Percentiles rank a stretch among this genome's conserved stretches.
Evolutionary conservation across 2,113 vertebrate genomes (phyloP).

Genomic region (Lasiurus borealis): DNA sequence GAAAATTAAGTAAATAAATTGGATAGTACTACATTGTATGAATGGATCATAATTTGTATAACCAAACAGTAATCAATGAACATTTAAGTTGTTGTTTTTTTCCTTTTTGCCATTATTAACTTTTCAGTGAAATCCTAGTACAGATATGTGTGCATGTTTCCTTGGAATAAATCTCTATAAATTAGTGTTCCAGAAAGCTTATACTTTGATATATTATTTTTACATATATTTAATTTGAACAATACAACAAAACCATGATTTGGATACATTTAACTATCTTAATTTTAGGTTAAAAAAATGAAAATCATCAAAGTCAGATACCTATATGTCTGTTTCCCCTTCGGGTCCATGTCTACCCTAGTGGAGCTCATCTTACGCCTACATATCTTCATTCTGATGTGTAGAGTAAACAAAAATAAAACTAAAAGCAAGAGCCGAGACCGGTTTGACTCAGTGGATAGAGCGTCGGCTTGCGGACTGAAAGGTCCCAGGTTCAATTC

Average conservation of each 20-base stretch:
- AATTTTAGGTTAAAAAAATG: background rate
- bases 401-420: background rate
- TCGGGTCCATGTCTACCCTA: background rate
- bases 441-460: too few relatives aligned
- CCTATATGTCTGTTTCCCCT: background rate
- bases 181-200: constrained; percentile 3
- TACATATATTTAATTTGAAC: background rate
- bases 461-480: too few relatives aligned
- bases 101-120: background rate
- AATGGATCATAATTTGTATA: background rate
- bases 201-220: background rate
- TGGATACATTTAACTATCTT: background rate
- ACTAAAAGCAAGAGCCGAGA: background rate
- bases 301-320: background rate
- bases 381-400: background rate
- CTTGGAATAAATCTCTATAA: background rate
- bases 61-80: background rate
- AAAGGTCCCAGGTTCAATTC: too few relatives aligned
- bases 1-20: background rate
- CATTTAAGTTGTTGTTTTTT: background rate
- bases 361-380: background rate
- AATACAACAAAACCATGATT: background rate
- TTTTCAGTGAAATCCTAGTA: background rate
- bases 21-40: background rate
- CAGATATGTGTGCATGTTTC: constrained; percentile 22